Percentiles rank a stretch among this genome's conserved stretches.
Evolutionary conservation across 1,140 invertebrate species (phyloP).

Genomic region (Cydia fagiglandana): DNA sequence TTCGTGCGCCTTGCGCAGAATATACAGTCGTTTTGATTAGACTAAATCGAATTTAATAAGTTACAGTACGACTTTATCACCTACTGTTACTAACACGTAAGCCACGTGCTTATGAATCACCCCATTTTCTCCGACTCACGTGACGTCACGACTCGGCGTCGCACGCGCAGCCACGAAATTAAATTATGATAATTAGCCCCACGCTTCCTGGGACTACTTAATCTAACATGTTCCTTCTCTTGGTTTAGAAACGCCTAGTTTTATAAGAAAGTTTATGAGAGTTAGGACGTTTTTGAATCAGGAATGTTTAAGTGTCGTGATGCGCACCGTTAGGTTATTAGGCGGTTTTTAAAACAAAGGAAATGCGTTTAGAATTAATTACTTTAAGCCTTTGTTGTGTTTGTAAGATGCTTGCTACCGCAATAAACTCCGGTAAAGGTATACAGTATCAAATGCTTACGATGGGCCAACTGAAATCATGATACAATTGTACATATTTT

Average conservation of each 20-base stretch:
- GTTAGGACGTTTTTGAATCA: neutral
- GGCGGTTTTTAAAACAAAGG: neutral
- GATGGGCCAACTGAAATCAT: neutral
- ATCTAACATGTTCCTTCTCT: constrained; percentile 3
- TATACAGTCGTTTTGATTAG: too few species aligned
- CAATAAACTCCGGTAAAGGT: neutral
- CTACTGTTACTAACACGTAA: constrained; percentile 40
- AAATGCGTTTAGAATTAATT: constrained; percentile 13
- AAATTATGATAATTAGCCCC: constrained; percentile 53
- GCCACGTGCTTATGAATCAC: constrained; percentile 68
- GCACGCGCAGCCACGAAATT: constrained; percentile 65
- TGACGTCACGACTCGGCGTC: constrained; percentile 72
- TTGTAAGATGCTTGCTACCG: too few species aligned
- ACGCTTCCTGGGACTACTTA: constrained; percentile 17
- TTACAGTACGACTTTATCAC: neutral
- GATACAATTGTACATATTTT: neutral
- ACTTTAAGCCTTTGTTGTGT: neutral
- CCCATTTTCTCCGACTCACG: constrained; percentile 58
- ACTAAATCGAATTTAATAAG: too few species aligned
- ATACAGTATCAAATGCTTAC: neutral
- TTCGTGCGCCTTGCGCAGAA: too few species aligned
- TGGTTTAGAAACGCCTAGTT: neutral
- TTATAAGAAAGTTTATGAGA: neutral
- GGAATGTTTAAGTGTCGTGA: neutral
- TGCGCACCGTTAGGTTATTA: constrained; percentile 13